A percentile compares a stretch with the other conserved stretches of the same genome.
Conservation (phyloP, 2,888 invertebrate genomes). For the Idaea biselata region DNA sequence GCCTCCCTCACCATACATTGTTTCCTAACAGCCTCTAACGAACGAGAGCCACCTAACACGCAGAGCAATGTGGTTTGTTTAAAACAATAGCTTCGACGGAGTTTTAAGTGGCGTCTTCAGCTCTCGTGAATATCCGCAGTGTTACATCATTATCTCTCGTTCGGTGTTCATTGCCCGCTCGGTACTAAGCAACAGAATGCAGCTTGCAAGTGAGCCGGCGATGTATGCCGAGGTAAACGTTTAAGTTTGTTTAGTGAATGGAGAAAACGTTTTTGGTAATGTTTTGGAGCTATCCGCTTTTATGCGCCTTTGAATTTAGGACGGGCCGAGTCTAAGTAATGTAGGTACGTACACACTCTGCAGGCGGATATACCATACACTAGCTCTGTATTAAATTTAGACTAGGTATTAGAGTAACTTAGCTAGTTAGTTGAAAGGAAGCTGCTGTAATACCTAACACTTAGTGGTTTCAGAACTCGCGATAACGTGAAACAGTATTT, state of each 20-base stretch:
- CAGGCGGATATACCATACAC: not conserved
- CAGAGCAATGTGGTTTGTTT: constrained; percentile 54
- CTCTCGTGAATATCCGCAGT: constrained; percentile 31
- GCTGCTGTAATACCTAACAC: not conserved
- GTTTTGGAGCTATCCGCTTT: constrained; percentile 29
- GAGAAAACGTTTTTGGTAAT: constrained; percentile 25
- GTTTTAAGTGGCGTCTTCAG: constrained; percentile 45
- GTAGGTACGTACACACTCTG: not conserved
- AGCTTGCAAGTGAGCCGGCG: constrained; percentile 25
- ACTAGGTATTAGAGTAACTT: not conserved
- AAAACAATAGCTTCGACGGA: constrained; percentile 46
- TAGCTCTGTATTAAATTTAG: not conserved
- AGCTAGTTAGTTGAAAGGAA: not conserved
- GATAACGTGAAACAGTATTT: not conserved
- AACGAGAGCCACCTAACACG: constrained; percentile 34
- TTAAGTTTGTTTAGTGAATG: constrained; percentile 15
- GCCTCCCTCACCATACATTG: constrained; percentile 44
- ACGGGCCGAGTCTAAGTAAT: not conserved
- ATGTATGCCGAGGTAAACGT: constrained; percentile 30
- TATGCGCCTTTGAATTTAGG: constrained; percentile 30
- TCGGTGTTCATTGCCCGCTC: constrained; percentile 27
- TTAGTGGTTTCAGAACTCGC: not conserved
- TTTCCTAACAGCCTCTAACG: constrained; percentile 32
- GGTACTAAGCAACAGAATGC: constrained; percentile 9
- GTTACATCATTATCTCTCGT: constrained; percentile 25